phyloP scores from a whole-genome alignment of 1,140 invertebrate species.

The Zaprionus gabonicus region DNA sequence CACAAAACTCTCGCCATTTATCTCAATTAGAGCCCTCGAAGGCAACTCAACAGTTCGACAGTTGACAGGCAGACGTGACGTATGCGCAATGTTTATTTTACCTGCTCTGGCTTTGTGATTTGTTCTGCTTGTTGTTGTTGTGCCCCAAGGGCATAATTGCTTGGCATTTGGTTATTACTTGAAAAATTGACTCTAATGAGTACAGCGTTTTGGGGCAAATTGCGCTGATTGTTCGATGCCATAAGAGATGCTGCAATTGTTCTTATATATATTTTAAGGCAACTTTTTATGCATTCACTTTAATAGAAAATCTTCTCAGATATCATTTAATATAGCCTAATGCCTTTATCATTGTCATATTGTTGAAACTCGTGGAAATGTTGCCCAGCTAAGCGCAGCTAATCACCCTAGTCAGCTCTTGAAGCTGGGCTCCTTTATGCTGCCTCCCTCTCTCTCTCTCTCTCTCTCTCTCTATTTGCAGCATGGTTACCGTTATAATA shows the following conservation, averaged over 20 bases:
- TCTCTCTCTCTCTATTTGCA: not conserved
- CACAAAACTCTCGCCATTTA: conserved; percentile 44
- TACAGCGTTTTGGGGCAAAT: conserved; percentile 1
- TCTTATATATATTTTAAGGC: not conserved
- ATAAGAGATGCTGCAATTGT: not conserved
- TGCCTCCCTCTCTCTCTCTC: too few relatives aligned
- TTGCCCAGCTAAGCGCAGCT: not conserved
- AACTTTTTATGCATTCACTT: not conserved
- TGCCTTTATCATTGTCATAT: not conserved
- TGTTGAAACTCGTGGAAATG: not conserved
- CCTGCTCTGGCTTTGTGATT: conserved; percentile 28
- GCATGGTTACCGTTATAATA: not conserved
- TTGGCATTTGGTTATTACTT: conserved; percentile 44
- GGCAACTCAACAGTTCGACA: conserved; percentile 23
- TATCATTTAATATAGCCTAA: not conserved
- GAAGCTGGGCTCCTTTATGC: not conserved
- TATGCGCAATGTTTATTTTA: conserved; percentile 53
- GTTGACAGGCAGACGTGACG: conserved; percentile 55
- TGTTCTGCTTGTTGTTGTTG: conserved; percentile 20
- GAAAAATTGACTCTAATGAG: conserved; percentile 37
- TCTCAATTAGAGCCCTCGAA: conserved; percentile 62
- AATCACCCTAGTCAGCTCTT: not conserved
- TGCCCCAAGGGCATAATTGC: conserved; percentile 43
- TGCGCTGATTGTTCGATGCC: not conserved
- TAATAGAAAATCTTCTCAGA: not conserved